Evolutionary conservation across 2,113 vertebrate genomes (phyloP).

Genomic region (Rhadina sibilatrix): DNA sequence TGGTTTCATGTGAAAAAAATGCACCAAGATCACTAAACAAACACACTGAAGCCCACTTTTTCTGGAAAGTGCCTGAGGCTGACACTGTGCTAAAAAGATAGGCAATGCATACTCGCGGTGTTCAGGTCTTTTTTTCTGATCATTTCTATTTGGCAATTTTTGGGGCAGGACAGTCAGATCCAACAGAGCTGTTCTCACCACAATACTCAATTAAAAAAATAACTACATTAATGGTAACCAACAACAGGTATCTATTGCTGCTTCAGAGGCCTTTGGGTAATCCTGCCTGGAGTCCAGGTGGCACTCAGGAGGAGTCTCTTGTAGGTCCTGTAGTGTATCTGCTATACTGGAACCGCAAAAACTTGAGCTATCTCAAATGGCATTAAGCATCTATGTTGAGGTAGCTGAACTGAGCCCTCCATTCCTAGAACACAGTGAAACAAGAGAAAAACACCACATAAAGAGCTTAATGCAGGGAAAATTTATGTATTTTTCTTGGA

Average conservation of each 20-base stretch:
- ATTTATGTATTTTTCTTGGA: neutral
- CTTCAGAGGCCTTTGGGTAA: neutral
- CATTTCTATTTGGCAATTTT: neutral
- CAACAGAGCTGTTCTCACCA: neutral
- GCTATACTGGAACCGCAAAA: rapidly evolving
- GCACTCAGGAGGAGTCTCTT: neutral
- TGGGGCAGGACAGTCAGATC: neutral
- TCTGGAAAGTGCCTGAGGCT: neutral
- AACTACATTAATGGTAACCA: neutral
- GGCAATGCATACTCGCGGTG: rapidly evolving
- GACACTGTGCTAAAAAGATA: neutral
- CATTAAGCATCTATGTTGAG: neutral
- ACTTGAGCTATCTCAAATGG: neutral
- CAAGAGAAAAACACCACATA: neutral
- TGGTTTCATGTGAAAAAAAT: neutral
- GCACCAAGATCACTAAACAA: neutral
- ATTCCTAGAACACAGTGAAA: neutral
- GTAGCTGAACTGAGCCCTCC: neutral
- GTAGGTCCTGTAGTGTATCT: neutral
- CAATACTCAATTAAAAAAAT: neutral
- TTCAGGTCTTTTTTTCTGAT: neutral
- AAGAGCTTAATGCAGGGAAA: neutral
- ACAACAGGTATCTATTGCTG: neutral
- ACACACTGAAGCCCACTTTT: neutral
- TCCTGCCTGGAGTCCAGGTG: neutral